Base-by-base conservation (phyloP, 2,797 vertebrate species). In the Naso thynnoides region DNA sequence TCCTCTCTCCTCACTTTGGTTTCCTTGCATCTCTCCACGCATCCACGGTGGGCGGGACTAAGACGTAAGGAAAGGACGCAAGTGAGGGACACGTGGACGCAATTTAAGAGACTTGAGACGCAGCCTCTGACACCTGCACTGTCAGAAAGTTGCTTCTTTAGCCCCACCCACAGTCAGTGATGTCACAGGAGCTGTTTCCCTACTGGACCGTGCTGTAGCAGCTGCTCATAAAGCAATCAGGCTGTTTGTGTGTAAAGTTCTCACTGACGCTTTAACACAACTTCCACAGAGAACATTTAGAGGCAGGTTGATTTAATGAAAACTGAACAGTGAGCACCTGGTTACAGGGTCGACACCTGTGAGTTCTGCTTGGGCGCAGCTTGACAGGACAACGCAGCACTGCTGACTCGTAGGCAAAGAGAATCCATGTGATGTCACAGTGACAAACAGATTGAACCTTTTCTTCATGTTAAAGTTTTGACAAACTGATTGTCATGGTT, bases 111-210 rank as follows among this genome's bases (percentile, higher is more conserved):
- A n/a, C n/a, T n/a, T n/a, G n/a, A n/a, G n/a, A n/a, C n/a, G n/a
- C n/a, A n/a, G n/a, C 2, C 26, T 15, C 44, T 63, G 36, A 52
- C 10, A 27, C 64, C 42, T 68, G 26, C 36, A 23, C n/a, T 67
- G 24, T 41, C 19, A 15, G 21, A 36, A 5, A 52, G 38, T 47
- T 21, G 15, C 24, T 16, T 61, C 26, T 33, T 9, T 64, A 29
- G 44, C 52, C 19, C 62, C 7, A 29, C 80, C 71, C 59, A 69
- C 58, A n/a, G 11, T 1, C 47, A n/a, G 41, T 71, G 52, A 67
- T 68, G 62, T 59, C 48, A 69, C 33, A 58, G 33, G 33, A 41
- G 48, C 24, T 47, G 60, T 38, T 48, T 33, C 42, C 27, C n/a
- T 50, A 24, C n/a, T 42, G 55, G 27, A 1, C 38, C 33, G 31